Evolutionary conservation across 2,797 vertebrate genomes (phyloP).

Genomic region (Sebastes kiyomatsui): DNA sequence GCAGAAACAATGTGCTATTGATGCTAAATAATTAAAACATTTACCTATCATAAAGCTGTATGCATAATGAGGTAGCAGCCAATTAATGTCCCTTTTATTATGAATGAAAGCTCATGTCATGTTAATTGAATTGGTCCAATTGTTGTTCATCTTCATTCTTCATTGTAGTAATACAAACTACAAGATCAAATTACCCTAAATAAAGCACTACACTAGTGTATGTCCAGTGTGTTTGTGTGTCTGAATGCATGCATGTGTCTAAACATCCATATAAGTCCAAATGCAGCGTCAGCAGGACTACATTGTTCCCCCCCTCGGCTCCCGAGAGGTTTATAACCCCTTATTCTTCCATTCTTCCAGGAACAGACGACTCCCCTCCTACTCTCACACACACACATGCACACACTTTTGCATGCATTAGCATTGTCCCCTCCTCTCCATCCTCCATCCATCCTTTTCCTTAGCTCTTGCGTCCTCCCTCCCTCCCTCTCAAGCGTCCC

Average conservation of each 20-base stretch:
- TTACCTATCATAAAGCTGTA: not conserved
- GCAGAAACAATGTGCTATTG: not conserved
- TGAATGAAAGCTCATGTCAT: not conserved
- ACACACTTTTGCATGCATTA: conserved; percentile 37
- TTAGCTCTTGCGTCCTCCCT: conserved; percentile 28
- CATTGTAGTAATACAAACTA: not conserved
- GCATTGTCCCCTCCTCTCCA: conserved; percentile 34
- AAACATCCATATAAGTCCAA: conserved; percentile 15
- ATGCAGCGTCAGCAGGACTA: conserved; percentile 39
- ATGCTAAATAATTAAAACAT: not conserved
- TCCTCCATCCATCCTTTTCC: conserved; percentile 24
- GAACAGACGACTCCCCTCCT: conserved; percentile 38
- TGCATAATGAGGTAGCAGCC: not conserved
- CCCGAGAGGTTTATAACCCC: conserved; percentile 43
- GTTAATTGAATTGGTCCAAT: not conserved
- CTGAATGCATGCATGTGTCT: not conserved
- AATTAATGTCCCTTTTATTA: not conserved
- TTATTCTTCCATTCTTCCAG: conserved; percentile 35
- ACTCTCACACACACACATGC: not conserved
- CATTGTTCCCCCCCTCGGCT: conserved; percentile 11
- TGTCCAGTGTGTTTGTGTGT: not conserved
- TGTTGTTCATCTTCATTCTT: not conserved
- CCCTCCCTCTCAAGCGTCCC: conserved; percentile 26
- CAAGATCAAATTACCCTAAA: not conserved
- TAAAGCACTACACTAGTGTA: not conserved